Percentiles rank a stretch among this genome's conserved stretches.
Conservation (phyloP, 2,888 invertebrate species). For the Alitta virens region DNA sequence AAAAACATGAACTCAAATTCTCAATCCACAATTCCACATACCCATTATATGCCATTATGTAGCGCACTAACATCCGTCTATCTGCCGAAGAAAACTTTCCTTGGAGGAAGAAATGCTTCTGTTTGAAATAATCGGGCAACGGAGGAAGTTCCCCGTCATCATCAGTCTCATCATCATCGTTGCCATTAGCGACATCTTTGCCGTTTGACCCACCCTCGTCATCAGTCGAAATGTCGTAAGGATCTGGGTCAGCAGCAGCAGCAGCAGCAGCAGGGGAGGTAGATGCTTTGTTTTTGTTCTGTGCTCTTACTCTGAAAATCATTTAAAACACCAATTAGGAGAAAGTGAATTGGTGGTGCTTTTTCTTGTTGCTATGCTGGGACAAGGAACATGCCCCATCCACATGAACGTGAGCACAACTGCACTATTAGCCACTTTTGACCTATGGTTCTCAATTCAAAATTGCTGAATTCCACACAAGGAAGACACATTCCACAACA, state of each 20-base stretch:
- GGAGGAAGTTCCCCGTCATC: slow-evolving; percentile 17
- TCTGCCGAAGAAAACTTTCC: slow-evolving; percentile 42
- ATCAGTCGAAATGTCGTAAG: slow-evolving; percentile 46
- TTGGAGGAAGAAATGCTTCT: slow-evolving; percentile 51
- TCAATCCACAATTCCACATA: slow-evolving; percentile 37
- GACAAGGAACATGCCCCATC: too few relatives aligned
- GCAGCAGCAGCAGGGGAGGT: background rate
- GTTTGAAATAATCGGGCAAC: slow-evolving; percentile 41
- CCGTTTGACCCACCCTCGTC: slow-evolving; percentile 20
- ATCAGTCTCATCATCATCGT: slow-evolving; percentile 1
- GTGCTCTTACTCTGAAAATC: too few relatives aligned
- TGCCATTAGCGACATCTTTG: slow-evolving; percentile 13
- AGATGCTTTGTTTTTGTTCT: too few relatives aligned
- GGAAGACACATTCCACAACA: too few relatives aligned
- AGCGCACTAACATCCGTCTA: slow-evolving; percentile 39
- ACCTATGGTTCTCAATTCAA: too few relatives aligned
- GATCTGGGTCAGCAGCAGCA: slow-evolving; percentile 28
- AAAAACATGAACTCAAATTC: too few relatives aligned
- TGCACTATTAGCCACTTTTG: too few relatives aligned
- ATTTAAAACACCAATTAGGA: too few relatives aligned
- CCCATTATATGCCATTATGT: slow-evolving; percentile 67
- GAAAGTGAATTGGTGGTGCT: too few relatives aligned
- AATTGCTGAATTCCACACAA: too few relatives aligned
- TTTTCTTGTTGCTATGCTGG: too few relatives aligned
- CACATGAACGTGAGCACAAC: too few relatives aligned